A percentile compares a stretch with the other conserved stretches of the same genome.
Evolutionary conservation across 2,888 invertebrate species (phyloP).

Genomic region (Caenorhabditis zanzibari): DNA sequence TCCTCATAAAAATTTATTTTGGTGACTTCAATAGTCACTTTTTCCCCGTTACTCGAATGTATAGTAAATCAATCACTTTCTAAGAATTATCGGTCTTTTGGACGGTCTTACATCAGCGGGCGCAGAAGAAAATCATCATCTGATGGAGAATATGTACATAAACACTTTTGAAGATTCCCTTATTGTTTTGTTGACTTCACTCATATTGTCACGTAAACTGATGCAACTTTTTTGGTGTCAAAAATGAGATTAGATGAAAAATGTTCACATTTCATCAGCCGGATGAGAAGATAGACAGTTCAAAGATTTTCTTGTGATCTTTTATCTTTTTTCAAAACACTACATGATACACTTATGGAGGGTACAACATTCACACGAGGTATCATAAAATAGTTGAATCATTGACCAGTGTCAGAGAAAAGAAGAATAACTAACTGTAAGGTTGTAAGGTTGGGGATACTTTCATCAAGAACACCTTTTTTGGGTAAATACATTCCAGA

Average conservation of each 20-base stretch:
- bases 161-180: slow-evolving; percentile 40
- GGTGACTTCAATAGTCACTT: slow-evolving; percentile 30
- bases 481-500: too few species aligned
- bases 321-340: slow-evolving; percentile 3
- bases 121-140: slow-evolving; percentile 28
- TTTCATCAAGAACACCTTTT: too few species aligned
- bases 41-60: neutral
- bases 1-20: slow-evolving; percentile 19
- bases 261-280: slow-evolving; percentile 19
- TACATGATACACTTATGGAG: neutral
- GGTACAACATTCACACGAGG: slow-evolving; percentile 27
- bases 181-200: slow-evolving; percentile 21
- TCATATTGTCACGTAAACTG: slow-evolving; percentile 35
- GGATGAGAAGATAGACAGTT: neutral
- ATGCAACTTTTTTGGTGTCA: slow-evolving; percentile 11
- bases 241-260: neutral
- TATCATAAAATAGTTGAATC: slow-evolving; percentile 13
- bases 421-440: neutral
- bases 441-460: too few species aligned
- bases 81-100: slow-evolving; percentile 56
- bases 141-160: slow-evolving; percentile 6
- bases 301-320: slow-evolving; percentile 17
- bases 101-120: slow-evolving; percentile 48
- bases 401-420: slow-evolving; percentile 22
- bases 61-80: slow-evolving; percentile 32